Evolutionary conservation across 1,140 invertebrate genomes (phyloP).

Genomic region (Diorhabda carinulata): DNA sequence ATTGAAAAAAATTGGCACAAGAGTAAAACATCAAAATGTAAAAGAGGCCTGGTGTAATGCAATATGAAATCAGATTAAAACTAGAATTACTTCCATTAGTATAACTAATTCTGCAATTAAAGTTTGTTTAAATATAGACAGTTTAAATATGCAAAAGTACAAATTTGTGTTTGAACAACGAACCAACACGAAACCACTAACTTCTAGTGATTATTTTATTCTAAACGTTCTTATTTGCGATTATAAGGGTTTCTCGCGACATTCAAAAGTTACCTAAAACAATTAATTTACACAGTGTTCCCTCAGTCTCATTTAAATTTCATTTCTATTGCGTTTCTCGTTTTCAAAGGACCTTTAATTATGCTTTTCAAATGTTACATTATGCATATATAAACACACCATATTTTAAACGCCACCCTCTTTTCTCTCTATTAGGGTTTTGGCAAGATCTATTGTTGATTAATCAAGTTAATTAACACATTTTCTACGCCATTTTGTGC

Average conservation of each 20-base stretch:
- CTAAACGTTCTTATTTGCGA: neutral
- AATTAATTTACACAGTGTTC: slow-evolving; percentile 1
- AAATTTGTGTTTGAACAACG: no score
- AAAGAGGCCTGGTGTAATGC: no score
- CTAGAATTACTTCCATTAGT: no score
- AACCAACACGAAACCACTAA: neutral
- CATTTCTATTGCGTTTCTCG: slow-evolving; percentile 3
- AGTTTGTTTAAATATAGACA: no score
- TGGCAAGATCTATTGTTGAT: slow-evolving; percentile 9
- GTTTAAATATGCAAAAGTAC: no score
- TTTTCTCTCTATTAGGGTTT: slow-evolving; percentile 9
- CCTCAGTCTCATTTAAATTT: slow-evolving; percentile 6
- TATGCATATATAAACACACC: slow-evolving; percentile 6
- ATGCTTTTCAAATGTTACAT: slow-evolving; percentile 3
- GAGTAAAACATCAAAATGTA: no score
- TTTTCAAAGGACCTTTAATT: slow-evolving; percentile 12
- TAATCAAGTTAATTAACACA: slow-evolving; percentile 13
- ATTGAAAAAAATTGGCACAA: no score
- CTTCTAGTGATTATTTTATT: neutral
- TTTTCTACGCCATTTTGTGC: slow-evolving; percentile 13
- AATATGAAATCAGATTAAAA: no score
- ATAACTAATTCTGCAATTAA: no score
- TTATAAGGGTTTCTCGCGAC: slow-evolving; percentile 1
- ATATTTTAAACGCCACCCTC: slow-evolving; percentile 13
- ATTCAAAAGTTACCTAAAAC: slow-evolving; percentile 1